Percentiles rank a stretch among this genome's conserved stretches.
Evolutionary conservation across 1,140 invertebrate species (phyloP).

Genomic region (Coenobita brevimanus): DNA sequence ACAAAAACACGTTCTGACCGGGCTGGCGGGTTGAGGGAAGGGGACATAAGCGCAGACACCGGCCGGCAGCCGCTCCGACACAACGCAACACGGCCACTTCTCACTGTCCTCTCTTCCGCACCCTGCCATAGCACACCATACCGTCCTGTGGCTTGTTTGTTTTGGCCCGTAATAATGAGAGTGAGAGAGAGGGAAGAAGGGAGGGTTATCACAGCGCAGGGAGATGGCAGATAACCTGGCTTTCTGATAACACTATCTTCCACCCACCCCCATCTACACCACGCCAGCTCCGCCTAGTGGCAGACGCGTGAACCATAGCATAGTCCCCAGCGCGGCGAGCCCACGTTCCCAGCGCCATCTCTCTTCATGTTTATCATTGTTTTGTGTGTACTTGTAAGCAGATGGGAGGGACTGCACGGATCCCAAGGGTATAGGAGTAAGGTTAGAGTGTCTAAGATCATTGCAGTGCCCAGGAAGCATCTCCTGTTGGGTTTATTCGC

Average conservation of each 20-base stretch:
- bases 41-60: too few species aligned
- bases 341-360: constrained; percentile 41
- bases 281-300: constrained; percentile 64
- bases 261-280: constrained; percentile 45
- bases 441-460: neutral
- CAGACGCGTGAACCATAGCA: constrained; percentile 46
- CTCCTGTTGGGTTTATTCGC: constrained; percentile 7
- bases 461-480: constrained; percentile 1
- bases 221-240: constrained; percentile 66
- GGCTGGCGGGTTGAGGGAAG: neutral
- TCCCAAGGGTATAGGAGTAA: constrained; percentile 11
- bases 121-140: constrained; percentile 48
- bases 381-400: constrained; percentile 41
- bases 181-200: constrained; percentile 8
- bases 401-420: neutral
- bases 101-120: constrained; percentile 21
- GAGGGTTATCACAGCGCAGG: constrained; percentile 61
- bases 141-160: constrained; percentile 51
- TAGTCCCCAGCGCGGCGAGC: neutral
- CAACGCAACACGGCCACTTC: neutral
- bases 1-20: constrained; percentile 37
- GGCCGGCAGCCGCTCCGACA: neutral
- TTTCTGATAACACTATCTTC: constrained; percentile 67
- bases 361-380: constrained; percentile 28
- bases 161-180: constrained; percentile 62